Evolutionary conservation across 1,140 invertebrate species (phyloP), one percentile per base, ranked within the genome.

Genomic region (Pararge aegeria): DNA sequence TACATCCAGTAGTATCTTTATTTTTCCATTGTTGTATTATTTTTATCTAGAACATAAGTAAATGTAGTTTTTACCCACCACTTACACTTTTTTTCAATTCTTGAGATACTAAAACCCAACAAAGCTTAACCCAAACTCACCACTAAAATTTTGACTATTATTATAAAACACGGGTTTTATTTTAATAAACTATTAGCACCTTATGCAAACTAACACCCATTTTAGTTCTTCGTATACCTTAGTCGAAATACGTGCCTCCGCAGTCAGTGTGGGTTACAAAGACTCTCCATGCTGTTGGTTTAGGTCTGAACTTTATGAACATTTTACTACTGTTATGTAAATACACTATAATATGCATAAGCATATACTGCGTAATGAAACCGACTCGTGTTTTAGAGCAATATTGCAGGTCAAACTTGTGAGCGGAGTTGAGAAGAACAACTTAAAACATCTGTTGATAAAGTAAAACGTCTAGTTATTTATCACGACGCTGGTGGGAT

Each of bases 251-350:
- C 56, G 48, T 56, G 63, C 53, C 49, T 46, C 12, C 42, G n/a
- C 21, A 24, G 12, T 12, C 52, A 34, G 37, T 38, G 27, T 46
- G 19, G 5, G 59, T 55, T 62, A 48, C 52, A 37, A 64, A 62
- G 56, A 61, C 44, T 58, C 37, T 4, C 24, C 48, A 29, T 56
- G 48, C 34, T 68, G 68, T 73, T 72, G 57, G 67, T 70, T 72
- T 70, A 72, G 67, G 63, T 61, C 61, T 40, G 53, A 24, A 66
- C 58, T 66, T 68, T 72, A 70, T 66, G 70, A 70, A 62, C 57
- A 72, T 72, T 75, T 70, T 51, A 66, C 62, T 68, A 61, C 59
- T 68, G 34, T 57, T 65, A 71, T 71, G 69, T 69, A 68, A 70
- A 70, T 70, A 64, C 29, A 65, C 58, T 60, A 54, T 51, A 38